Evolutionary conservation across 2,888 invertebrate species (phyloP).

Genomic region (Agriopis marginaria): DNA sequence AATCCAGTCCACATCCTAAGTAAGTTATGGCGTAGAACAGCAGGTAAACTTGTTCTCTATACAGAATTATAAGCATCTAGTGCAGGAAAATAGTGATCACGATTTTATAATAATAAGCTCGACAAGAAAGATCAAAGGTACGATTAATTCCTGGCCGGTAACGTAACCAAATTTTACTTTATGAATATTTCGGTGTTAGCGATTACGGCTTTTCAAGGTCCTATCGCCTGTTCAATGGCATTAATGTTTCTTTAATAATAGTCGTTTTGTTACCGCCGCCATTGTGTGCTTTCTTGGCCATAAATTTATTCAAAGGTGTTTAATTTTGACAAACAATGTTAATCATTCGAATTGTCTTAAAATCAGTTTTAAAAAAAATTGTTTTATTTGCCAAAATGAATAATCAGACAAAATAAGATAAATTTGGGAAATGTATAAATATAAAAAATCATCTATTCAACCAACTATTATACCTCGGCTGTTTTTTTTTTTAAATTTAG

Average conservation of each 20-base stretch:
- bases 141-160: neutral
- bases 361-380: neutral
- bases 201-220: constrained; percentile 34
- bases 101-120: neutral
- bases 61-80: neutral
- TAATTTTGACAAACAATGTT: constrained; percentile 17
- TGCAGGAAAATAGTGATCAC: no score
- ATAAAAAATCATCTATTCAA: no score
- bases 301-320: constrained; percentile 31
- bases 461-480: no score
- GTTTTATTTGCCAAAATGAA: no score
- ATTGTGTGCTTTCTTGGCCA: constrained; percentile 33
- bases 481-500: no score
- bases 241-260: constrained; percentile 37
- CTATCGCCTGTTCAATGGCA: constrained; percentile 31
- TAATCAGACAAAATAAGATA: no score
- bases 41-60: neutral
- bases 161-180: constrained; percentile 13
- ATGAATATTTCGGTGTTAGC: constrained; percentile 24
- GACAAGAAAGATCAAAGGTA: neutral
- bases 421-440: no score
- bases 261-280: constrained; percentile 25
- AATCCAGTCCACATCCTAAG: neutral
- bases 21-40: neutral
- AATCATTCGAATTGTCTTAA: constrained; percentile 20